Conservation (phyloP, 2,797 vertebrate species). For the Platyrinchus mystaceus region DNA sequence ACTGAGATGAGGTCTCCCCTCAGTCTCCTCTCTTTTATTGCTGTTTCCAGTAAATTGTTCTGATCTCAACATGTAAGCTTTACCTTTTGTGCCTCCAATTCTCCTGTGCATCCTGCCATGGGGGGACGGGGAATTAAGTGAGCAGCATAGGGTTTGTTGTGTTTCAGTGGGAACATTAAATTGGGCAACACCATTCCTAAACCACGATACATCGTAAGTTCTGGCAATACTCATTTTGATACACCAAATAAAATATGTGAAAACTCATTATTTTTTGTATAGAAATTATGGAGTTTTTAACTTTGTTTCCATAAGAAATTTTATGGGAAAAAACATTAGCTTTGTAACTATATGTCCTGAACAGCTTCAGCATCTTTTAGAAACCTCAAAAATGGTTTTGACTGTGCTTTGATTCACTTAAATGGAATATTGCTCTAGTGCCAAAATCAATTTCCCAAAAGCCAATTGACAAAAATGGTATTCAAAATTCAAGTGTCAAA, state of each 20-base stretch:
- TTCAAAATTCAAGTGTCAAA: neutral
- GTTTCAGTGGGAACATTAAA: neutral
- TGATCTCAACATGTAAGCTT: neutral
- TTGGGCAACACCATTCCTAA: neutral
- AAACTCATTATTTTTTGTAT: neutral
- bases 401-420: neutral
- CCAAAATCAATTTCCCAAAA: neutral
- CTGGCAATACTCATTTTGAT: neutral
- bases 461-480: neutral
- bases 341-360: neutral
- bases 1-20: neutral
- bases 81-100: neutral
- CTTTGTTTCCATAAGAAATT: neutral
- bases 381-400: neutral
- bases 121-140: fast-evolving
- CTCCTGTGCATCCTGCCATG: fast-evolving
- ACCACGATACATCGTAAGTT: neutral
- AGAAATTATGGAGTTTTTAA: neutral
- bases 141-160: neutral
- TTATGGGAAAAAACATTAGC: fast-evolving
- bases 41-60: neutral
- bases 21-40: neutral
- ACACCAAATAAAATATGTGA: neutral
- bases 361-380: neutral
- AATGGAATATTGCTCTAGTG: neutral